phyloP scores from a whole-genome alignment of 1,140 invertebrate genomes.

The Alviniconcha marisindica region DNA sequence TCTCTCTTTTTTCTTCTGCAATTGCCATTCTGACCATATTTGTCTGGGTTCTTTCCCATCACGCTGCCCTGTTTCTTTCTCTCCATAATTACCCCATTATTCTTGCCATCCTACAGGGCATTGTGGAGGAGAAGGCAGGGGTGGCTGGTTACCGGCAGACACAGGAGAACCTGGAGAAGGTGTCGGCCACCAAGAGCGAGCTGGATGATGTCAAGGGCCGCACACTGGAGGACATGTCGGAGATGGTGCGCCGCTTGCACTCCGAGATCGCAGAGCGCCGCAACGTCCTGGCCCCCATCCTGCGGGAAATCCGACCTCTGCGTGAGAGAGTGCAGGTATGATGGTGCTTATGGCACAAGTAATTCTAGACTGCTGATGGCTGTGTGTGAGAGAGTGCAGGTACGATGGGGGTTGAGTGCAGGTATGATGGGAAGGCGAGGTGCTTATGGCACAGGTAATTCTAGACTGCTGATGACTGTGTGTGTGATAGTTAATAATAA shows the following conservation, averaged over 20 bases:
- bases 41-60: too few species aligned
- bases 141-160: slow-evolving; percentile 78
- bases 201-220: slow-evolving; percentile 80
- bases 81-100: neutral
- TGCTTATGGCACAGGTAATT: neutral
- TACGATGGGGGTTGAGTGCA: neutral
- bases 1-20: neutral
- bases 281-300: slow-evolving; percentile 80
- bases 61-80: neutral
- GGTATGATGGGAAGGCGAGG: neutral
- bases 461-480: neutral
- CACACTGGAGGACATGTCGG: slow-evolving; percentile 80
- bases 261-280: slow-evolving; percentile 80
- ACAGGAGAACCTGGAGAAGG: slow-evolving; percentile 80
- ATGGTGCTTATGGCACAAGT: neutral
- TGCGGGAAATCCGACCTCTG: slow-evolving; percentile 81
- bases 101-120: slow-evolving; percentile 51
- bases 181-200: slow-evolving; percentile 79
- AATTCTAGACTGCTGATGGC: neutral
- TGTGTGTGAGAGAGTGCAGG: neutral
- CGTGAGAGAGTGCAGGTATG: slow-evolving; percentile 78
- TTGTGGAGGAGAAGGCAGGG: slow-evolving; percentile 76
- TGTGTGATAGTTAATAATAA: neutral
- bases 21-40: too few species aligned
- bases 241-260: slow-evolving; percentile 79